A percentile compares a stretch with the other conserved stretches of the same genome.
phyloP scores from a whole-genome alignment of 1,140 invertebrate species.

The Pseudomyrmex flavicornis region DNA sequence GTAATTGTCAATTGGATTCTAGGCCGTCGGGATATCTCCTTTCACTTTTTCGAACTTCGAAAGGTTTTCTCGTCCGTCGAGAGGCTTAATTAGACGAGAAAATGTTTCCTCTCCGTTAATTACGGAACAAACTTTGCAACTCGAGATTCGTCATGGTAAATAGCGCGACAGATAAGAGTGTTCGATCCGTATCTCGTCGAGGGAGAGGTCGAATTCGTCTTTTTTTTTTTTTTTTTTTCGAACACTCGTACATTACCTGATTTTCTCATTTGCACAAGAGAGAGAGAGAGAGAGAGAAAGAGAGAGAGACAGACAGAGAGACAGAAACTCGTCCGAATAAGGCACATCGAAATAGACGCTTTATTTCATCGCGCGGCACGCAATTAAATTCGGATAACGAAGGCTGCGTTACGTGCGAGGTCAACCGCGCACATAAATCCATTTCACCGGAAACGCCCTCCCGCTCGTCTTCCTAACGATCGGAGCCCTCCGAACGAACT shows the following conservation, averaged over 20 bases:
- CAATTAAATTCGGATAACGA: conserved; percentile 59
- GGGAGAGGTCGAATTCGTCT: not conserved
- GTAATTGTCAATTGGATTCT: conserved; percentile 42
- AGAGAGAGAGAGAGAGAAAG: too few species aligned
- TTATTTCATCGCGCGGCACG: conserved; percentile 45
- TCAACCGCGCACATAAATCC: conserved; percentile 62
- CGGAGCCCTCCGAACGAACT: conserved; percentile 54
- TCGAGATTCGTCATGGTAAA: not conserved
- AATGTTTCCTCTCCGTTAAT: conserved; percentile 8
- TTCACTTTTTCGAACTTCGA: too few species aligned
- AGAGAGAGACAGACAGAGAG: too few species aligned
- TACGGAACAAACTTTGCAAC: too few species aligned
- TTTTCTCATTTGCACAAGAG: not conserved
- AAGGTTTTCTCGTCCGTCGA: too few species aligned
- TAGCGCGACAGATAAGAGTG: not conserved
- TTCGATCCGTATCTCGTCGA: not conserved
- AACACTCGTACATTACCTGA: not conserved
- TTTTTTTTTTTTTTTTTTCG: too few species aligned
- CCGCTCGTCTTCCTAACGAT: conserved; percentile 62
- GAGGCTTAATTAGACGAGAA: not conserved
- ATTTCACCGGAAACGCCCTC: conserved; percentile 71
- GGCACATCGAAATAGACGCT: conserved; percentile 25
- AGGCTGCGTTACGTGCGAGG: conserved; percentile 57
- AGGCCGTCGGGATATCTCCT: not conserved
- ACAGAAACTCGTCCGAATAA: not conserved